Evolutionary conservation across 2,888 invertebrate genomes (phyloP).

Genomic region (Caradrina kadenii): DNA sequence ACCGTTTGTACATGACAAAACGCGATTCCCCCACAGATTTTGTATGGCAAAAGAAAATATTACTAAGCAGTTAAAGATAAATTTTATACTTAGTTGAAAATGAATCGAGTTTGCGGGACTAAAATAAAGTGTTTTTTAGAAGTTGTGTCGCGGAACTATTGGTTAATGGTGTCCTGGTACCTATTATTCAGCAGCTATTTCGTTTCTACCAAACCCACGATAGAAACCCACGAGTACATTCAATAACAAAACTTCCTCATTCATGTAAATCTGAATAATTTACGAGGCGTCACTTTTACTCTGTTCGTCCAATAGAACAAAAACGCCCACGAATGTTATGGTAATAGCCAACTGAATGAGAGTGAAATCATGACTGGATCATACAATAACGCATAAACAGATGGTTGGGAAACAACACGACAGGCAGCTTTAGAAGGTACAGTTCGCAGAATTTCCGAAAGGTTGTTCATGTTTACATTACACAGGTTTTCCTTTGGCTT

Average conservation of each 20-base stretch:
- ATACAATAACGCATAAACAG: constrained; percentile 57
- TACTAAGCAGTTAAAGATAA: no score
- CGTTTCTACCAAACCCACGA: constrained; percentile 8
- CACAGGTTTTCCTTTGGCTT: background rate
- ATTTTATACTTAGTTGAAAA: no score
- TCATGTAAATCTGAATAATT: constrained; percentile 39
- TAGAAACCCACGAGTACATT: constrained; percentile 20
- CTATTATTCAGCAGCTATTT: constrained; percentile 7
- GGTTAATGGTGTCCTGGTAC: background rate
- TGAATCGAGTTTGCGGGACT: no score
- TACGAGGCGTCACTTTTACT: constrained; percentile 56
- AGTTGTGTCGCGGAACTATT: no score
- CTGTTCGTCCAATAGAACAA: constrained; percentile 47
- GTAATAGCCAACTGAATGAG: constrained; percentile 58
- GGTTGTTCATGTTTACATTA: background rate
- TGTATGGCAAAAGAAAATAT: no score
- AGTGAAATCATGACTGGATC: constrained; percentile 64
- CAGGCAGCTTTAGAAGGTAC: constrained; percentile 21
- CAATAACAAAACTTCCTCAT: constrained; percentile 41
- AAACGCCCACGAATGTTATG: constrained; percentile 58
- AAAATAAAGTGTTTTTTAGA: no score
- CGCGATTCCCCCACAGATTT: no score
- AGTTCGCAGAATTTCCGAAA: background rate
- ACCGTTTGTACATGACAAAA: no score
- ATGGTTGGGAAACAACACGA: constrained; percentile 25